These are phyloP conservation scores for Hyposoter dolosus DNA, from an alignment of 2,888 invertebrate species.

Conservation along the genomic window DNA sequence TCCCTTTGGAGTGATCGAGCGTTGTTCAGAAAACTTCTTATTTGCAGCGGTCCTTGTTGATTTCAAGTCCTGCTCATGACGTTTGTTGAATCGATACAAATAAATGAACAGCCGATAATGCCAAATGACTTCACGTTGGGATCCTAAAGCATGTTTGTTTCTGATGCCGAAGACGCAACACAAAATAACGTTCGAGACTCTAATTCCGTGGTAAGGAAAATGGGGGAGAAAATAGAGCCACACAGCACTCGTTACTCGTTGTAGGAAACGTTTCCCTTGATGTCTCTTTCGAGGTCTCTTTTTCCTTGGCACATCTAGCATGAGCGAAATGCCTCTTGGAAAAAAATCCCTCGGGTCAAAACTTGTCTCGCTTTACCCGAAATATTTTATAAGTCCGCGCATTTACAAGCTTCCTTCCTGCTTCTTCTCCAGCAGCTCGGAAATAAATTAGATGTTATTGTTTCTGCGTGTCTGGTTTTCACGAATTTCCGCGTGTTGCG, in stretches of 20 bases:
- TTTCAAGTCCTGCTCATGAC: no score
- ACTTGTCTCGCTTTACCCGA: neutral
- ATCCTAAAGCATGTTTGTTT: no score
- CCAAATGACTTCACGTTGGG: no score
- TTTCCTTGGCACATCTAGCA: neutral
- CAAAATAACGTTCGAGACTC: neutral
- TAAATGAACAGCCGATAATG: no score
- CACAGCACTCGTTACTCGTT: neutral
- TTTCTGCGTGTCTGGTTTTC: slow-evolving; percentile 33
- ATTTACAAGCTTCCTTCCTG: neutral
- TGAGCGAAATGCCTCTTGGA: neutral
- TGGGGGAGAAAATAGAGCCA: neutral
- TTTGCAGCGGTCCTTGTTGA: no score
- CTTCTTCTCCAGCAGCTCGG: neutral
- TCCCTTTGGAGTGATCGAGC: no score
- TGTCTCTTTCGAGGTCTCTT: no score
- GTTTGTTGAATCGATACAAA: no score
- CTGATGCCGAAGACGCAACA: no score
- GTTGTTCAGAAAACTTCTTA: no score
- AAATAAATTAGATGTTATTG: slow-evolving; percentile 50
- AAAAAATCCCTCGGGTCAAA: slow-evolving; percentile 1
- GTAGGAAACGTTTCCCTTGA: neutral
- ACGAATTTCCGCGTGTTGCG: slow-evolving; percentile 19
- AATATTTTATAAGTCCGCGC: neutral
- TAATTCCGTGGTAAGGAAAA: neutral